Evolutionary conservation across 2,888 invertebrate genomes (phyloP), one percentile per base, ranked within the genome.

Genomic region (Chelonus formosanus): DNA sequence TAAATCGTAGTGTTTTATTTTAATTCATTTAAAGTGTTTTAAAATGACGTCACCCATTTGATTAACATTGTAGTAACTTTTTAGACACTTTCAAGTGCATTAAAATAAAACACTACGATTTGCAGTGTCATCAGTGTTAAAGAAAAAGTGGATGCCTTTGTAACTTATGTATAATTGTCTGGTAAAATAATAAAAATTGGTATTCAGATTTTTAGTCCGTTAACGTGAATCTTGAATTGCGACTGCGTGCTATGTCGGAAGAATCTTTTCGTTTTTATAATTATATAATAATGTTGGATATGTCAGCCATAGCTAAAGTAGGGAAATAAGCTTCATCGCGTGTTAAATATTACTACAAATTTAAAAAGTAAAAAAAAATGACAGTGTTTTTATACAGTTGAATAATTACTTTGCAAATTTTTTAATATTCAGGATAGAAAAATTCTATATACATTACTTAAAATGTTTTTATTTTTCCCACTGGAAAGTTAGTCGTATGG

Each of bases 261-360:
- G 67, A 65, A 67, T 67, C 64, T 64, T 70, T 70, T 66, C 65
- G 65, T 65, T 65, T 61, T 56, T 36, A 63, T 70, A 69, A 71
- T 71, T 71, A 70, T 67, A 67, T 69, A 71, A 71, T 70, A 65
- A 70, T 69, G 67, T 64, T 69, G 71, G 64, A 68, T 65, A 64
- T 50, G 63, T 63, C 48, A 60, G 70, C 63, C 58, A 65, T 52
- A 67, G 65, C 67, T 63, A 57, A 64, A 66, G 66, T 61, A 64
- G 65, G 67, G 69, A 71, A 70, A 71, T 61, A 68, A 71, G 67
- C 67, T 66, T 64, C 69, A 69, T 70, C 70, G 71, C 71, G 70
- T 71, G 71, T 66, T 59, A 48, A 44, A 6, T n/a, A n/a, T 34
- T 57, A 34, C 35, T 55, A 20, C n/a, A 47, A 55, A 55, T 20